phyloP scores from a whole-genome alignment of 2,113 vertebrate genomes.

The Erpornis zantholeuca region DNA sequence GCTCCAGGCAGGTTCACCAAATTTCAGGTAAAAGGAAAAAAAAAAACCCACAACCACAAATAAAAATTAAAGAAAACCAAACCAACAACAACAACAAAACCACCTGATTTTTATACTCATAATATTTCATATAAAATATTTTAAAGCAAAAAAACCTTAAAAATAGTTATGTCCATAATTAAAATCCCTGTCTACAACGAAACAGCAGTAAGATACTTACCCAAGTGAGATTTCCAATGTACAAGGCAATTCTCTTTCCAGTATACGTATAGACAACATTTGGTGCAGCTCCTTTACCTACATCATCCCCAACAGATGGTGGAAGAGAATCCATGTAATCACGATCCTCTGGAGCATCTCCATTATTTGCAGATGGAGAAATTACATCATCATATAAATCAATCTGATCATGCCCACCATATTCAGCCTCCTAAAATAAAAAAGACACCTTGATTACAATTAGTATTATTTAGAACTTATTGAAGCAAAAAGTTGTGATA shows the following conservation, averaged over 20 bases:
- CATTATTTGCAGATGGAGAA: conserved; percentile 98
- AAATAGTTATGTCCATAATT: neutral
- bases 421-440: conserved; percentile 90
- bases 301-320: conserved; percentile 87
- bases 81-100: neutral
- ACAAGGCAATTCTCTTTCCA: conserved; percentile 95
- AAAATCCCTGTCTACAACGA: neutral
- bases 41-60: neutral
- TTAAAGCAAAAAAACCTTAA: neutral
- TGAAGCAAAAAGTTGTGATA: neutral
- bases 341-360: conserved; percentile 94
- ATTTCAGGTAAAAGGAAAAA: neutral
- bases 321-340: conserved; percentile 95
- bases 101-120: neutral
- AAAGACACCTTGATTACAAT: conserved; percentile 33
- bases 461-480: neutral
- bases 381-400: conserved; percentile 98
- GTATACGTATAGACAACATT: conserved; percentile 96
- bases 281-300: conserved; percentile 88
- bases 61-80: neutral
- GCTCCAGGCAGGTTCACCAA: neutral
- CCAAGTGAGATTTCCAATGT: conserved; percentile 98
- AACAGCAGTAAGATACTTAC: conserved; percentile 69
- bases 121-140: neutral
- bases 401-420: conserved; percentile 95